Percentiles rank a stretch among this genome's conserved stretches.
Evolutionary conservation across 2,113 vertebrate species (phyloP).

Genomic region (Piaya cayana): DNA sequence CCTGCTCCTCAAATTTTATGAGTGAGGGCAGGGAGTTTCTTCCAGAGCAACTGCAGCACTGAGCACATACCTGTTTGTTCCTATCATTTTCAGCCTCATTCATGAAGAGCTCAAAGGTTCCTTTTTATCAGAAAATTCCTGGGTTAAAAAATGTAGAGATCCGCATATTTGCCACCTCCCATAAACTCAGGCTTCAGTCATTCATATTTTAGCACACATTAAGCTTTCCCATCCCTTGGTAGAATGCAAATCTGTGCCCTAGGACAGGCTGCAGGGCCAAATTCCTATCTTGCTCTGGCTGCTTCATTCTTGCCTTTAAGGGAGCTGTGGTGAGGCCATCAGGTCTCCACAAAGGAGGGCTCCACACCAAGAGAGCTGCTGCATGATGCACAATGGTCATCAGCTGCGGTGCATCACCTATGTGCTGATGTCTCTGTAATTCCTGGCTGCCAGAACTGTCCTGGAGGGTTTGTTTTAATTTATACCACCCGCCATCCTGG

Average conservation of each 20-base stretch:
- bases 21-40: neutral
- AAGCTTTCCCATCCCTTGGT: rapidly evolving
- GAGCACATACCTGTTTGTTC: neutral
- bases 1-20: neutral
- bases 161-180: neutral
- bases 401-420: neutral
- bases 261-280: neutral
- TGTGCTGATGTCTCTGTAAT: rapidly evolving
- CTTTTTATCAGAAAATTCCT: neutral
- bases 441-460: neutral
- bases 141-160: rapidly evolving
- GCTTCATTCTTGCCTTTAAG: neutral
- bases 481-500: rapidly evolving
- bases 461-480: rapidly evolving
- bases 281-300: neutral
- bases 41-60: neutral
- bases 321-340: rapidly evolving
- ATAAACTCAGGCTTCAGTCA: neutral
- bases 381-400: neutral
- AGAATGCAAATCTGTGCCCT: neutral
- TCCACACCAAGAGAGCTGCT: no score
- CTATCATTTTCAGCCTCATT: neutral
- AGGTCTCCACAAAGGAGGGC: neutral
- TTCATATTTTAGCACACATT: rapidly evolving
- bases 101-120: neutral